These are phyloP conservation scores for Euschistus heros DNA, from an alignment of 1,140 invertebrate genomes.

Conservation along the genomic window DNA sequence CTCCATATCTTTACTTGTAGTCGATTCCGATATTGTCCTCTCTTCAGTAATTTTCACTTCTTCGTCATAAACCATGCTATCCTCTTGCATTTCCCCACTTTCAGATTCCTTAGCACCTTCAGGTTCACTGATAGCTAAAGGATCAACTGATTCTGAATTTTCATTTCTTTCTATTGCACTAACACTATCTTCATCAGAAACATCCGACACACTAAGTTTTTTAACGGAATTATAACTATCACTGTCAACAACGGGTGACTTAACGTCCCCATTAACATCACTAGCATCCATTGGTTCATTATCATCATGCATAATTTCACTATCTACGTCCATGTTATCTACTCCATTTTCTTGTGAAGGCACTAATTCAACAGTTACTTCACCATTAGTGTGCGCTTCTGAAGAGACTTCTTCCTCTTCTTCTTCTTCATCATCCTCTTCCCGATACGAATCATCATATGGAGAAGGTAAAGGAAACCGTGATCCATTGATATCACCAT, in stretches of 20 bases:
- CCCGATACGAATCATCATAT: not conserved
- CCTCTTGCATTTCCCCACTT: constrained; percentile 21
- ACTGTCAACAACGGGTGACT: constrained; percentile 22
- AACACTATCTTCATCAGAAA: constrained; percentile 33
- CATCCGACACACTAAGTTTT: constrained; percentile 32
- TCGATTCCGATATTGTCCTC: constrained; percentile 31
- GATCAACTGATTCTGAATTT: constrained; percentile 31
- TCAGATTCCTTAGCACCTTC: constrained; percentile 19
- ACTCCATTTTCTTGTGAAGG: constrained; percentile 22
- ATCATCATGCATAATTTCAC: constrained; percentile 1
- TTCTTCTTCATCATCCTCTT: constrained; percentile 23
- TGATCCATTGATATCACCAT: constrained; percentile 36
- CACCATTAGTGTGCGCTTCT: constrained; percentile 17
- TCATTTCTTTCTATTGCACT: constrained; percentile 6
- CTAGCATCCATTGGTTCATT: not conserved
- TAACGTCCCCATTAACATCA: constrained; percentile 5
- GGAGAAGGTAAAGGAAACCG: constrained; percentile 8
- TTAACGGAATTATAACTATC: constrained; percentile 25
- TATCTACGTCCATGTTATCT: constrained; percentile 18
- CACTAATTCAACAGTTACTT: constrained; percentile 9
- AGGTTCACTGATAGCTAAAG: constrained; percentile 33
- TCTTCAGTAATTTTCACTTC: constrained; percentile 27
- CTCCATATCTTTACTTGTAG: constrained; percentile 20
- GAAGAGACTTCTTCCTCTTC: constrained; percentile 28
- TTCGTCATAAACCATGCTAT: constrained; percentile 27